Conservation (phyloP, 1,140 invertebrate species). For the Zaprionus vittiger region DNA sequence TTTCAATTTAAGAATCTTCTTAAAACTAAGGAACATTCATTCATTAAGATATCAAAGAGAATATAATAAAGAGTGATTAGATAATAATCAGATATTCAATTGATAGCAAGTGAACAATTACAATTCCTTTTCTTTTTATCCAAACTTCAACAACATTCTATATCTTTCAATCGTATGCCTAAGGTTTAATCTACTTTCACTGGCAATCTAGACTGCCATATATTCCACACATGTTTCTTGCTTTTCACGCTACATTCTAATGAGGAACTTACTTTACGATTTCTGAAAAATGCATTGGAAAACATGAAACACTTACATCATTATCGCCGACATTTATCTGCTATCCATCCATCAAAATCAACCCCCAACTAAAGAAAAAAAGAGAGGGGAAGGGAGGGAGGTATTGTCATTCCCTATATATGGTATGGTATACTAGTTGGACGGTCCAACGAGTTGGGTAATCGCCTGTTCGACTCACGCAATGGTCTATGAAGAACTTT, state of each 20-base stretch:
- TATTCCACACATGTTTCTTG: background rate
- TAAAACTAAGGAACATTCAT: too few species aligned
- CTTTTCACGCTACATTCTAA: background rate
- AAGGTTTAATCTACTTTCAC: too few species aligned
- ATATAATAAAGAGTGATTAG: too few species aligned
- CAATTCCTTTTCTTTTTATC: too few species aligned
- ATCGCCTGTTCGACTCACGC: constrained; percentile 47
- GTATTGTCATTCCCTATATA: constrained; percentile 1
- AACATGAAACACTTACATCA: constrained; percentile 56
- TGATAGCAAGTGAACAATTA: too few species aligned
- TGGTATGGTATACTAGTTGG: constrained; percentile 1
- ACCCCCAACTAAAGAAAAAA: constrained; percentile 31
- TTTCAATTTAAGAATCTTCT: too few species aligned
- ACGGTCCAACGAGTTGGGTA: background rate
- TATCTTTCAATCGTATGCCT: background rate
- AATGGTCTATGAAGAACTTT: constrained; percentile 64
- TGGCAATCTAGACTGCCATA: background rate
- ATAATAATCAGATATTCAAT: too few species aligned
- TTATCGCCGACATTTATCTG: constrained; percentile 47
- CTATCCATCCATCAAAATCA: constrained; percentile 66
- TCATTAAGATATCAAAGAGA: too few species aligned
- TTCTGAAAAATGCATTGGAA: background rate
- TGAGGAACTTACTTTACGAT: background rate
- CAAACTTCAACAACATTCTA: too few species aligned
- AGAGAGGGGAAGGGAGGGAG: background rate